phyloP scores from a whole-genome alignment of 2,797 vertebrate genomes.

The Hephaestus fuliginosus region DNA sequence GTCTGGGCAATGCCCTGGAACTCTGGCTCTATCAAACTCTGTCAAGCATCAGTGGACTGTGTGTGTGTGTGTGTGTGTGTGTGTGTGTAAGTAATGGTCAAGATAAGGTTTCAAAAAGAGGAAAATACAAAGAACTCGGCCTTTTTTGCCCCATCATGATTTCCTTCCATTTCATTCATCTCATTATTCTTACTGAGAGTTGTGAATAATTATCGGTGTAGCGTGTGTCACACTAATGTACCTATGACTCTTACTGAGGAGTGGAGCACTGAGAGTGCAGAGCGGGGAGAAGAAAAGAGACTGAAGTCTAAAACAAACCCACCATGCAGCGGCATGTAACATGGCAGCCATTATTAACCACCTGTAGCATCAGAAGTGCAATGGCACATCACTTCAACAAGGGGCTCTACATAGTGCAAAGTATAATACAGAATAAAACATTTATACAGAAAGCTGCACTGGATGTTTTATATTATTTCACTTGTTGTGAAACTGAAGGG shows the following conservation, averaged over 20 bases:
- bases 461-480: slow-evolving; percentile 2
- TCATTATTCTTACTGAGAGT: slow-evolving; percentile 14
- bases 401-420: background rate
- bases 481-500: background rate
- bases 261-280: too few species aligned
- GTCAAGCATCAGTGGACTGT: slow-evolving; percentile 52
- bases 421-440: background rate
- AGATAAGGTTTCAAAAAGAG: slow-evolving; percentile 18
- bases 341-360: background rate
- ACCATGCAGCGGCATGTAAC: background rate
- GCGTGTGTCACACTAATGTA: background rate
- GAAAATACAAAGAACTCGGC: slow-evolving; percentile 21
- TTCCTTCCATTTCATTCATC: background rate
- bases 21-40: slow-evolving; percentile 62
- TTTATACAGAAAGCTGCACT: background rate
- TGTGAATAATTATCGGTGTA: background rate
- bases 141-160: background rate
- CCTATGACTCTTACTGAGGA: slow-evolving; percentile 3
- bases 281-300: background rate
- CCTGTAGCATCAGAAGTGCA: background rate
- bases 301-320: background rate
- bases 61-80: slow-evolving; percentile 11
- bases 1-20: slow-evolving; percentile 66
- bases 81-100: slow-evolving; percentile 15
- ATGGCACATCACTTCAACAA: background rate